Conservation (phyloP, 2,113 vertebrate genomes). For the Austrofundulus limnaeus region DNA sequence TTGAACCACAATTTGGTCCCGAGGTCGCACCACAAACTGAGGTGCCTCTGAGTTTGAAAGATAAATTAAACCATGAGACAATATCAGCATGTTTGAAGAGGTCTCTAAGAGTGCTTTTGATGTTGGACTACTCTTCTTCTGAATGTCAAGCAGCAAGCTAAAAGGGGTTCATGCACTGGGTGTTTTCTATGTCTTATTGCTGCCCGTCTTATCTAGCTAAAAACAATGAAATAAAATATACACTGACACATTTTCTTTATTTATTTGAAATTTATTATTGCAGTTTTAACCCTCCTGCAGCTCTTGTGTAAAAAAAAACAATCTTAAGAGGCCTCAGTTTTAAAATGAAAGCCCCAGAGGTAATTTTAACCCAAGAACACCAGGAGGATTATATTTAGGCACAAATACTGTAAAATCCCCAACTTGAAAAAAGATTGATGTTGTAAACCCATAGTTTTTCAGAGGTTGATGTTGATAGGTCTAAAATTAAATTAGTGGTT, state of each 20-base stretch:
- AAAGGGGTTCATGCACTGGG: slow-evolving; percentile 62
- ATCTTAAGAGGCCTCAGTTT: slow-evolving; percentile 12
- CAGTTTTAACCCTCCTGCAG: too few relatives aligned
- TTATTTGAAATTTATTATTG: background rate
- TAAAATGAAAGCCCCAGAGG: too few relatives aligned
- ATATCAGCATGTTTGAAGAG: slow-evolving; percentile 23
- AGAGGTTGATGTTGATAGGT: slow-evolving; percentile 46
- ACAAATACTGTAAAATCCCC: too few relatives aligned
- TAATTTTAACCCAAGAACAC: too few relatives aligned
- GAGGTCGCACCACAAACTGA: slow-evolving; percentile 96
- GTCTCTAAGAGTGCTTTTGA: background rate
- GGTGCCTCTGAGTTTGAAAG: slow-evolving; percentile 88
- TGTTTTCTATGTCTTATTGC: slow-evolving; percentile 16
- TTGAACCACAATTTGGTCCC: slow-evolving; percentile 97
- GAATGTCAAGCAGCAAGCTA: slow-evolving; percentile 26
- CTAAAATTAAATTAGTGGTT: slow-evolving; percentile 49
- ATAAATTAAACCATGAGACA: slow-evolving; percentile 46
- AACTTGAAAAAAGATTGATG: slow-evolving; percentile 1
- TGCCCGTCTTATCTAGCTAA: slow-evolving; percentile 17
- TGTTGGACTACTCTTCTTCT: background rate
- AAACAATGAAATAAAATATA: slow-evolving; percentile 59
- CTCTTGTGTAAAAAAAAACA: too few relatives aligned
- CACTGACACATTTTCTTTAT: background rate
- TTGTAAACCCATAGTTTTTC: slow-evolving; percentile 18
- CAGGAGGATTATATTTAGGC: too few relatives aligned